Percentiles rank a stretch among this genome's conserved stretches.
These are phyloP conservation scores for Paratrypauchen microcephalus DNA, from an alignment of 2,797 vertebrate species.

Conservation along the genomic window DNA sequence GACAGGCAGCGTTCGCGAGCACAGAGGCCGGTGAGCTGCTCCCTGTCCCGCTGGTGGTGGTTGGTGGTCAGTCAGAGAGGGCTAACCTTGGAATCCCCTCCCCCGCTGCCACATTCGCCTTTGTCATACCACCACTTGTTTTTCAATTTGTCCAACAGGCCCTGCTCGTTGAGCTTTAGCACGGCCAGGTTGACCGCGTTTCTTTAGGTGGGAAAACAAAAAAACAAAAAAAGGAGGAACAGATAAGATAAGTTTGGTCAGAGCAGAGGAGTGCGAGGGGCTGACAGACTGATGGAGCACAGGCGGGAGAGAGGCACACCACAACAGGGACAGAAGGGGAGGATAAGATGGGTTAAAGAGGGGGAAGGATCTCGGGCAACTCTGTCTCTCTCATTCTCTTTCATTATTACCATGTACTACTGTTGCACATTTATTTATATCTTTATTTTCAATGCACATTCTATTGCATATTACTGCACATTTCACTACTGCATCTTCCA, in stretches of 20 bases:
- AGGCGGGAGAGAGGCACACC: constrained; percentile 41
- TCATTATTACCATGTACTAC: constrained; percentile 31
- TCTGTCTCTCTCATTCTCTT: constrained; percentile 48
- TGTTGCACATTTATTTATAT: no score
- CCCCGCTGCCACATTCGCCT: constrained; percentile 99
- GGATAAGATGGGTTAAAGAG: constrained; percentile 48
- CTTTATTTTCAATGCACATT: no score
- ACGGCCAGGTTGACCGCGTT: constrained; percentile 99
- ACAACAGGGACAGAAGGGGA: constrained; percentile 29
- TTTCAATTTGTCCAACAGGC: constrained; percentile 99
- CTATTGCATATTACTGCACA: no score
- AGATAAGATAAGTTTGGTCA: constrained; percentile 96
- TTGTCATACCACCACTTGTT: constrained; percentile 99
- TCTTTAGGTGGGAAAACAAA: constrained; percentile 87
- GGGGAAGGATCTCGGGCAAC: constrained; percentile 55
- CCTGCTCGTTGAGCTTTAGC: constrained; percentile 99
- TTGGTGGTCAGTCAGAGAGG: constrained; percentile 87
- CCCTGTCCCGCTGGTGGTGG: constrained; percentile 61
- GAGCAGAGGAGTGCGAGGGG: constrained; percentile 72
- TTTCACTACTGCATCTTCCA: no score
- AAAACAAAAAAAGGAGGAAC: constrained; percentile 66
- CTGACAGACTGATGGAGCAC: constrained; percentile 67
- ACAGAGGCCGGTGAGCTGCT: constrained; percentile 47
- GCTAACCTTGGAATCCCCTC: constrained; percentile 99
- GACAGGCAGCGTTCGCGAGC: constrained; percentile 51